These are phyloP conservation scores for Dasysyrphus tricinctus DNA, from an alignment of 2,888 invertebrate species.

Conservation along the genomic window DNA sequence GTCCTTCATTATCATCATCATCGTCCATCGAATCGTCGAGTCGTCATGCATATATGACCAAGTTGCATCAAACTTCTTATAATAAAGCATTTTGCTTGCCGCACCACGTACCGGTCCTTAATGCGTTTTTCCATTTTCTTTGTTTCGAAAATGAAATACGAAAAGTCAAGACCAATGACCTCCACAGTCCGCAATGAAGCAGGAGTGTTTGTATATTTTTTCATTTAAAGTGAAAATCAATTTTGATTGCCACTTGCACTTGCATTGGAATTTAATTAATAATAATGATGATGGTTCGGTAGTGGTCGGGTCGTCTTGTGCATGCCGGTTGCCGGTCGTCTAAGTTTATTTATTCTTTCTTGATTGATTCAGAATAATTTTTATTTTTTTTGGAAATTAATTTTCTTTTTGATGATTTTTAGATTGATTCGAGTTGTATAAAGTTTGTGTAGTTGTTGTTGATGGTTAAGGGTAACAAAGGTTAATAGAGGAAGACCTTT, in stretches of 20 bases:
- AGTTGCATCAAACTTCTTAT: slow-evolving; percentile 19
- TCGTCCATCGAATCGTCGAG: background rate
- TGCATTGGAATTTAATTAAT: slow-evolving; percentile 30
- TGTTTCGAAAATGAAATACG: slow-evolving; percentile 22
- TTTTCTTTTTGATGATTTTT: slow-evolving; percentile 9
- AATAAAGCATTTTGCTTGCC: slow-evolving; percentile 3
- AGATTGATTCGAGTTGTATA: background rate
- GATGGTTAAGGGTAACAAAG: background rate
- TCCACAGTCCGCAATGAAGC: background rate
- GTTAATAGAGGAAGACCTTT: background rate
- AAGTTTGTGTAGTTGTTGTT: background rate
- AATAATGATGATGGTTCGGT: slow-evolving; percentile 1
- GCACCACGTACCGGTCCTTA: background rate
- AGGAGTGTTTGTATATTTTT: slow-evolving; percentile 16
- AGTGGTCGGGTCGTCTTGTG: background rate
- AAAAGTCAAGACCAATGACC: slow-evolving; percentile 39
- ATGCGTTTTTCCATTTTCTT: slow-evolving; percentile 16
- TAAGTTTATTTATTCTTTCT: background rate
- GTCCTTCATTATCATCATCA: slow-evolving; percentile 9
- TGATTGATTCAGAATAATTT: slow-evolving; percentile 19
- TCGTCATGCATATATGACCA: slow-evolving; percentile 9
- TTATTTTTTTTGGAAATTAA: background rate
- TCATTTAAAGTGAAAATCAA: slow-evolving; percentile 25
- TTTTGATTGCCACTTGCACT: slow-evolving; percentile 40
- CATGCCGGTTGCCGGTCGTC: background rate